Evolutionary conservation across 2,888 invertebrate genomes (phyloP).

Genomic region (Drosophila quasianomalipes): DNA sequence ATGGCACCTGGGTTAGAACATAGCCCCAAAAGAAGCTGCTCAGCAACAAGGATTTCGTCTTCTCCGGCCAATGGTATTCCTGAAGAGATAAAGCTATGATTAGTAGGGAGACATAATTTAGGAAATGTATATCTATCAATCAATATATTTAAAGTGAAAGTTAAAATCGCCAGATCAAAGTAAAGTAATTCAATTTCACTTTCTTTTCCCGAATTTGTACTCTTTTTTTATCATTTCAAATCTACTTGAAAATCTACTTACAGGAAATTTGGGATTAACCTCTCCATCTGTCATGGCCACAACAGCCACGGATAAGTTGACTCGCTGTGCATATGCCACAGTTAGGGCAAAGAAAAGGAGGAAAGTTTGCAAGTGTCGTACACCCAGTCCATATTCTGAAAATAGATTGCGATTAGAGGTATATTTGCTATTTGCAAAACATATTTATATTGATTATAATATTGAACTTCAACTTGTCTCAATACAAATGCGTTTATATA

Average conservation of each 20-base stretch:
- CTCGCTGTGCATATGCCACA: conserved; percentile 88
- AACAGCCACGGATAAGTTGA: conserved; percentile 90
- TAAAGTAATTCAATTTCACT: neutral
- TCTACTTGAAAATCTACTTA: conserved; percentile 74
- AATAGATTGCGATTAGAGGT: conserved; percentile 25
- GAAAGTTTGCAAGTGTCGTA: conserved; percentile 88
- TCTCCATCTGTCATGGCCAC: conserved; percentile 90
- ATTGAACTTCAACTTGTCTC: conserved; percentile 55
- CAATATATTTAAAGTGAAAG: neutral
- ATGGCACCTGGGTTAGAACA: conserved; percentile 88
- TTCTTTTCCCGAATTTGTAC: neutral
- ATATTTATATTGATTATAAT: conserved; percentile 19
- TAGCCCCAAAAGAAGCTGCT: conserved; percentile 91
- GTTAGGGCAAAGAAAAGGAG: conserved; percentile 88
- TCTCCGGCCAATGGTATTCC: conserved; percentile 88
- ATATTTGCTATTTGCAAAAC: conserved; percentile 1
- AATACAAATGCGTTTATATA: neutral
- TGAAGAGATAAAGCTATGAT: conserved; percentile 69
- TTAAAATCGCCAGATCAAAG: neutral
- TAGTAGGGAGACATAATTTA: neutral
- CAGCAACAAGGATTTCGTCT: conserved; percentile 87
- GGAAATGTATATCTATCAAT: neutral
- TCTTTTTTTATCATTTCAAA: neutral
- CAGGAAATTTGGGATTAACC: conserved; percentile 81
- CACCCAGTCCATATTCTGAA: conserved; percentile 85